Base-by-base conservation (phyloP, 2,113 vertebrate species). In the Mesitornis unicolor region DNA sequence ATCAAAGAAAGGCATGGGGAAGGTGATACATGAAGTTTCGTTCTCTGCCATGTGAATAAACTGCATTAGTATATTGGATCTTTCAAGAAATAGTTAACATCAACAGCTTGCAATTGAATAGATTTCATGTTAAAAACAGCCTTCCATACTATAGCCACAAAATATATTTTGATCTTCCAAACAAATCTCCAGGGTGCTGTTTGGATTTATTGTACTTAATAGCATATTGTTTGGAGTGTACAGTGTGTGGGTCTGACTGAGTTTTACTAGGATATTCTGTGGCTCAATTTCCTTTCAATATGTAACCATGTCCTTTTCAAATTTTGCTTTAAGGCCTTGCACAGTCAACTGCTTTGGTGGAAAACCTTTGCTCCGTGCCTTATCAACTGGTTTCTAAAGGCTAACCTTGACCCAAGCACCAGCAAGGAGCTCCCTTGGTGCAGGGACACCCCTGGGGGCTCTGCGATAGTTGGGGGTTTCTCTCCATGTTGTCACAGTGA, bases 281-380 rank as follows among this genome's bases (percentile, higher is more conserved):
- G 80, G 82, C 78, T 94, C 91, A 75, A 94, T 97, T 97, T 96
- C 96, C 96, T 96, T 96, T 95, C 90, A 95, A 59, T 92, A 42
- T 81, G 40, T 47, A 71, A 76, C 57, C 19, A 12, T 57, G 76
- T 79, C 82, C 74, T 80, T 93, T 96, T 89, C 74, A 93, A 75
- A 74, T 77, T 83, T 78, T 78, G 16, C 76, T 93, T 67, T 93
- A 95, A 93, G 80, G 73, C 59, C 28, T 87, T 20, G 18, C 50
- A 61, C 42, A 76, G 70, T 19, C 1, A 4, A 26, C 42, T 71
- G 42, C 25, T 54, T 47, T 1, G 2, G n/a, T 76, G 64, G 64
- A 79, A 87, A 85, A 48, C n/a, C 18, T 75, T 70, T 82, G 36
- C 48, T 84, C 63, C 73, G 24, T 57, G 31, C 22, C 28, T 53